Conservation (phyloP, 2,888 invertebrate species). For the Apamea monoglypha region DNA sequence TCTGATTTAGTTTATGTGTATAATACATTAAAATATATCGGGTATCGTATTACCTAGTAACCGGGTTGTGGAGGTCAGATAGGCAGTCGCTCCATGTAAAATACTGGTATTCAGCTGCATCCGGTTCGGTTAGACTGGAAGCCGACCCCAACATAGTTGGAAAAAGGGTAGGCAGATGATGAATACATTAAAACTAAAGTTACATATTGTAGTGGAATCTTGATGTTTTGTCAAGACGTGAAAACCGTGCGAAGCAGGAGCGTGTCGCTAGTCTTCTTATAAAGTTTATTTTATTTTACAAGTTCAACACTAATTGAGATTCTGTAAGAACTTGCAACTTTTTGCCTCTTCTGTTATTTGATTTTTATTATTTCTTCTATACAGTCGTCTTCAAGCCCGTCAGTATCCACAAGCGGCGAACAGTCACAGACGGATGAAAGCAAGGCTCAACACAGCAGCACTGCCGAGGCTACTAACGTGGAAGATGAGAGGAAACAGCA, state of each 20-base stretch:
- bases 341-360: too few species aligned
- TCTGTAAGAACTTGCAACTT: neutral
- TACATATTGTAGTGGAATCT: neutral
- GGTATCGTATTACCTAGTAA: too few species aligned
- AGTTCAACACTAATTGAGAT: neutral
- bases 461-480: slow-evolving; percentile 80
- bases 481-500: slow-evolving; percentile 87
- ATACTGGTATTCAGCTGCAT: too few species aligned
- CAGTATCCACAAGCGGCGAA: slow-evolving; percentile 68
- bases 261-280: neutral
- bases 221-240: neutral
- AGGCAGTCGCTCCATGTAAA: too few species aligned
- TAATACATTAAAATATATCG: too few species aligned
- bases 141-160: too few species aligned
- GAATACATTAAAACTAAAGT: neutral
- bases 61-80: too few species aligned
- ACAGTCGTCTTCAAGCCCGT: slow-evolving; percentile 72
- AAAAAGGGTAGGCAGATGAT: too few species aligned
- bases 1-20: neutral
- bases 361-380: neutral
- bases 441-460: slow-evolving; percentile 90
- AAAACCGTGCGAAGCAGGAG: neutral
- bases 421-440: slow-evolving; percentile 95
- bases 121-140: too few species aligned
- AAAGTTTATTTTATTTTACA: neutral